These are phyloP conservation scores for Taenioides sp. DNA, from an alignment of 2,797 vertebrate genomes.

Conservation along the genomic window DNA sequence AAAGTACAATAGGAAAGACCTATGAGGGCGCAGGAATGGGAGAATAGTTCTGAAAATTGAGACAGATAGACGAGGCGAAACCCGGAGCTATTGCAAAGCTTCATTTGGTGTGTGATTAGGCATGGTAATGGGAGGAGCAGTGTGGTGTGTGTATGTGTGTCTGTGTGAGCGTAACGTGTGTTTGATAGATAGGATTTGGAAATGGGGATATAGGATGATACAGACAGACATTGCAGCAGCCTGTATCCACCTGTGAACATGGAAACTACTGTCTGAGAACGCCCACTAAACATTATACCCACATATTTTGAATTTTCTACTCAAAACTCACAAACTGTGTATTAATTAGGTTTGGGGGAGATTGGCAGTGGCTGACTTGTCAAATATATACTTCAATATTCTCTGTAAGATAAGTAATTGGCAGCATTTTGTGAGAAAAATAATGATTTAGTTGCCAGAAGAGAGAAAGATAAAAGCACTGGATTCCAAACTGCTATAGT, in stretches of 20 bases:
- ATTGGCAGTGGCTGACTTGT: not conserved
- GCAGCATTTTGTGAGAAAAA: not conserved
- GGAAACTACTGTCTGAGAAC: not conserved
- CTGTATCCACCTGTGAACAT: constrained; percentile 18
- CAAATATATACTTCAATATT: not conserved
- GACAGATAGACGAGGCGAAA: constrained; percentile 24
- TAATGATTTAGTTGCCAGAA: not conserved
- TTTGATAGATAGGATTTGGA: constrained; percentile 26
- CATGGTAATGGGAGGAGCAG: constrained; percentile 29
- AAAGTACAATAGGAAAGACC: constrained; percentile 10
- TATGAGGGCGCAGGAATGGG: not conserved
- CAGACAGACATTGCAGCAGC: not conserved
- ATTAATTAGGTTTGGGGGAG: not conserved
- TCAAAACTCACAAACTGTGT: not conserved
- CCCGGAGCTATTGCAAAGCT: constrained; percentile 6
- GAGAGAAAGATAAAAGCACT: not conserved
- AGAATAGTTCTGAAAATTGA: constrained; percentile 6
- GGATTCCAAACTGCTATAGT: constrained; percentile 2
- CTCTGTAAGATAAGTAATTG: not conserved
- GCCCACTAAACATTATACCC: not conserved
- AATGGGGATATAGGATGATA: constrained; percentile 6
- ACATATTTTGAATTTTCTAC: not conserved
- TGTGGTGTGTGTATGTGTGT: not conserved
- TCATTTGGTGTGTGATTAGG: constrained; percentile 51
- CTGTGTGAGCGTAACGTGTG: constrained; percentile 1